phyloP scores from a whole-genome alignment of 2,888 invertebrate genomes.

The Nephrotoma flavescens region DNA sequence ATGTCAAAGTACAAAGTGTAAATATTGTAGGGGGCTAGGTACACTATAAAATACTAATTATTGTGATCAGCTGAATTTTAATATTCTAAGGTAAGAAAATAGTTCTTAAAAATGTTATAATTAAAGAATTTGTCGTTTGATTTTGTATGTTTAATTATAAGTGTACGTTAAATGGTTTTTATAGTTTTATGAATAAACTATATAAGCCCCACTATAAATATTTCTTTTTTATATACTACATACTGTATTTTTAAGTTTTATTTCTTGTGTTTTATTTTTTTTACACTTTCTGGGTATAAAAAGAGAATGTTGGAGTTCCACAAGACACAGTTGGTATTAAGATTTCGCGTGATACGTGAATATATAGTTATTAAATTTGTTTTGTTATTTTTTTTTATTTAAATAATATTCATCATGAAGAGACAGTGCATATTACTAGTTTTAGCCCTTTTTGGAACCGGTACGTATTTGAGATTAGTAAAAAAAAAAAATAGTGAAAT shows the following conservation, averaged over 20 bases:
- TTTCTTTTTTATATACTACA: neutral
- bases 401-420: conserved; percentile 17
- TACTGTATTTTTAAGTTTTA: neutral
- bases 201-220: conserved; percentile 1
- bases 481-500: neutral
- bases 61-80: no score
- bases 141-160: neutral
- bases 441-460: conserved; percentile 50
- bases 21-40: neutral
- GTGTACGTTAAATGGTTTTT: neutral
- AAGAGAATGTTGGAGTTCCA: conserved; percentile 33
- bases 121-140: neutral
- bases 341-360: conserved; percentile 18
- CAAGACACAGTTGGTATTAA: conserved; percentile 33
- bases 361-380: neutral
- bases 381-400: conserved; percentile 4
- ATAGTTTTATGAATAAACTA: conserved; percentile 1
- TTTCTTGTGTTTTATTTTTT: neutral
- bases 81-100: neutral
- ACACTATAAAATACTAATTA: neutral
- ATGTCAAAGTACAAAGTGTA: neutral
- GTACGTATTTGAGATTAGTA: conserved; percentile 36
- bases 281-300: conserved; percentile 29
- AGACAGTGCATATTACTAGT: conserved; percentile 36
- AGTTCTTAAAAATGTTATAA: neutral